Base-by-base conservation (phyloP, 2,888 invertebrate species). In the Galeopsomyia nigrocyanea region DNA sequence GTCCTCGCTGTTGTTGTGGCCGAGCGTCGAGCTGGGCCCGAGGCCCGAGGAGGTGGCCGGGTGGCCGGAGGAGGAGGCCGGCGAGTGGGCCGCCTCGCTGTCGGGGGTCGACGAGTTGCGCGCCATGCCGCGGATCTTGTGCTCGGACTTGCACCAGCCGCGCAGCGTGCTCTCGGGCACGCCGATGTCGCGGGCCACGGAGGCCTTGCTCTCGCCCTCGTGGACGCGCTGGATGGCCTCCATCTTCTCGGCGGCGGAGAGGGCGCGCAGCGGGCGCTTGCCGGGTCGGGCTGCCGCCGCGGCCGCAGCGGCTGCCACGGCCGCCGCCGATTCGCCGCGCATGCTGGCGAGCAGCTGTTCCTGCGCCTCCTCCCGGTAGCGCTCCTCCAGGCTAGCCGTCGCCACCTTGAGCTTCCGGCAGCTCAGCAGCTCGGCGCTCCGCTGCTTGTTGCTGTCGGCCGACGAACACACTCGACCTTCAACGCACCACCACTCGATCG, bases 101-200 rank as follows among this genome's bases (percentile, higher is more conserved):
- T 93, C 93, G 1, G 92, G 92, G 10, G 92, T 92, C 64, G 81
- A 81, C 0, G 92, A 91, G 80, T 92, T 91, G 13, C 92, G 89
- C 39, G 92, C 92, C 82, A 92, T 91, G 84, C 92, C 90, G 77
- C 92, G 87, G 3, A 91, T 88, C 85, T 95, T 95, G 80, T 93
- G 92, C 83, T 94, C 94, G 55, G 94, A 93, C 86, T 95, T 95
- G 87, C 95, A 95, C 95, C 95, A 95, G 72, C 95, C 95, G 3
- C 95, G 90, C 17, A 95, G 88, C 10, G 95, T 95, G 2, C 94
- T 95, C 86, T 95, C 95, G 0, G 95, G 95, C 19, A 95, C 94
- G 49, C 94, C 94, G 82, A 95, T 94, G 84, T 94, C 93, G 3
- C 95, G 89, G 1, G 95, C 95, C 1, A 95, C 95, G 0, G 94